Evolutionary conservation across 1,140 invertebrate genomes (phyloP).

Genomic region (Druon quercuslanigerum): DNA sequence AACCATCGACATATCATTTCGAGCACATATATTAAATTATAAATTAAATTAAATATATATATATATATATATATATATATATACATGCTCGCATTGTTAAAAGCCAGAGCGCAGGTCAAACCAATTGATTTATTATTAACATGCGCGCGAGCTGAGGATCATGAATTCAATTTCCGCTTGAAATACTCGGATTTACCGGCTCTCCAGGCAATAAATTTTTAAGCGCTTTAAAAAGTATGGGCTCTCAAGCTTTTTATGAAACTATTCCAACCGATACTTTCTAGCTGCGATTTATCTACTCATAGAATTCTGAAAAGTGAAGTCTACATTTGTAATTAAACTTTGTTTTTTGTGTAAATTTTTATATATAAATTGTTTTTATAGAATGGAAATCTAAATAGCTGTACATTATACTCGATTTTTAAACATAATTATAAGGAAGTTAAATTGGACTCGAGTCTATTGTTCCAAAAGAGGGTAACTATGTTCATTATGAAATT

Average conservation of each 20-base stretch:
- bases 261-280: constrained; percentile 14
- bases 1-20: constrained; percentile 1
- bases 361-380: no score
- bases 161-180: constrained; percentile 31
- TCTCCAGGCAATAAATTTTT: constrained; percentile 28
- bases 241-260: constrained; percentile 9
- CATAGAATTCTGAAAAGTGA: background rate
- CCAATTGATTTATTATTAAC: constrained; percentile 55
- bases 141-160: constrained; percentile 43
- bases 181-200: constrained; percentile 26
- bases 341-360: no score
- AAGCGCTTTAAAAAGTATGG: constrained; percentile 29
- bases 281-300: constrained; percentile 21
- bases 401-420: no score
- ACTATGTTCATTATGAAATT: no score
- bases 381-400: no score
- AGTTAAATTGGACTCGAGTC: no score
- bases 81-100: constrained; percentile 11
- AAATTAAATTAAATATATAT: no score
- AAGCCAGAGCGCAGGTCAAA: constrained; percentile 46
- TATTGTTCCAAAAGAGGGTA: no score
- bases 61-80: no score
- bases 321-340: no score
- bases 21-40: no score
- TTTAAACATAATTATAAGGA: no score